Evolutionary conservation across 2,797 vertebrate species (phyloP).

Genomic region (Lepilemur septentrionalis): DNA sequence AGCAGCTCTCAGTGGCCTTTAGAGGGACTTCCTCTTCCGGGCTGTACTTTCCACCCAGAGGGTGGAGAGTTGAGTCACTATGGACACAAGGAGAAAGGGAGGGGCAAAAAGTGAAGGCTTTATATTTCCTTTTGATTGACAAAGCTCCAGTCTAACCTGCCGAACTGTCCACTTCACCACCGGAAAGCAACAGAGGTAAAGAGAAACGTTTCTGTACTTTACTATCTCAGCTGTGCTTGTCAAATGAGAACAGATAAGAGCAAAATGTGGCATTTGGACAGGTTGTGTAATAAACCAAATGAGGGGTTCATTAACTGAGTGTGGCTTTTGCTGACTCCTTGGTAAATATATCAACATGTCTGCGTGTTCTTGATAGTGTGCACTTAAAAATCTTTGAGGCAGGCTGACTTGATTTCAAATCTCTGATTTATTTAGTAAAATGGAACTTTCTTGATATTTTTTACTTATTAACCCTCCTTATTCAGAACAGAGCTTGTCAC

Average conservation of each 20-base stretch:
- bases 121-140: constrained; percentile 51
- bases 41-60: background rate
- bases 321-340: background rate
- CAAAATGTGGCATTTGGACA: background rate
- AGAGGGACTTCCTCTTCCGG: background rate
- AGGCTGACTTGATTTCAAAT: background rate
- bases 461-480: background rate
- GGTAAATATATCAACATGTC: background rate
- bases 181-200: constrained; percentile 58
- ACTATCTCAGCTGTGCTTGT: background rate
- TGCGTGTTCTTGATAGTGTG: background rate
- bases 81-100: constrained; percentile 53
- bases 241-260: background rate
- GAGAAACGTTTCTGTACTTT: background rate
- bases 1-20: background rate
- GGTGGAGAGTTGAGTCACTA: constrained; percentile 61
- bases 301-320: background rate
- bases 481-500: background rate
- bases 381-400: background rate
- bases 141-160: background rate
- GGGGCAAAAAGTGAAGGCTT: constrained; percentile 59
- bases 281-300: background rate
- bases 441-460: background rate
- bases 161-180: background rate
- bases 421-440: background rate